Evolutionary conservation across 2,888 invertebrate genomes (phyloP).

Genomic region (Machimus atricapillus): DNA sequence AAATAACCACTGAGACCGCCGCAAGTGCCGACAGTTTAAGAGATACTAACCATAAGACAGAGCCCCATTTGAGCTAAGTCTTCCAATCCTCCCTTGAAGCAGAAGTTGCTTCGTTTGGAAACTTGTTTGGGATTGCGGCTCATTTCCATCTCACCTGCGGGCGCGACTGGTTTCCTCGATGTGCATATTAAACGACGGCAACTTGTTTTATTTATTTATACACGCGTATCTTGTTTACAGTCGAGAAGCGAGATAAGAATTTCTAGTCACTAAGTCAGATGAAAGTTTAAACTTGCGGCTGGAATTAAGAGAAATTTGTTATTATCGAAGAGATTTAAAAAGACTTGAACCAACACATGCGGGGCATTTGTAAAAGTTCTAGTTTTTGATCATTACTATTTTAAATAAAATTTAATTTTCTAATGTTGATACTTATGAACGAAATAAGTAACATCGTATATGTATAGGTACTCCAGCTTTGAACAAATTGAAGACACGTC

Average conservation of each 20-base stretch:
- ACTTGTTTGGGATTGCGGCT: slow-evolving; percentile 8
- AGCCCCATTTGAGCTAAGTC: background rate
- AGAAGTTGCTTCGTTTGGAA: background rate
- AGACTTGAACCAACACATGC: background rate
- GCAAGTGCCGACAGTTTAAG: slow-evolving; percentile 11
- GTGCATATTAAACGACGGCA: background rate
- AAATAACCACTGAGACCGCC: background rate
- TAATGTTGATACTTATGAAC: background rate
- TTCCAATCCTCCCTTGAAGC: background rate
- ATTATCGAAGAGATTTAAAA: background rate
- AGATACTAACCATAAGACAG: background rate
- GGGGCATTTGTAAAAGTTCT: background rate
- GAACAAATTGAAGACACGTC: too few relatives aligned
- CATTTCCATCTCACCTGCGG: slow-evolving; percentile 25
- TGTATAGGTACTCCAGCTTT: too few relatives aligned
- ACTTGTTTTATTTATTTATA: slow-evolving; percentile 9
- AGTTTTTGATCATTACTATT: background rate
- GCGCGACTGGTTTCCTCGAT: background rate
- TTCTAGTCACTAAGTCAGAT: slow-evolving; percentile 1
- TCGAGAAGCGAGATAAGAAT: background rate
- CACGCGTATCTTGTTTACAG: background rate
- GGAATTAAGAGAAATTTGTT: background rate
- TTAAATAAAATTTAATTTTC: background rate
- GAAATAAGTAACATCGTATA: too few relatives aligned
- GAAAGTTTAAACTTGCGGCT: background rate